Conservation (phyloP, 64 coral and sea anemone genomes). For the Stichodactyla mertensii region DNA sequence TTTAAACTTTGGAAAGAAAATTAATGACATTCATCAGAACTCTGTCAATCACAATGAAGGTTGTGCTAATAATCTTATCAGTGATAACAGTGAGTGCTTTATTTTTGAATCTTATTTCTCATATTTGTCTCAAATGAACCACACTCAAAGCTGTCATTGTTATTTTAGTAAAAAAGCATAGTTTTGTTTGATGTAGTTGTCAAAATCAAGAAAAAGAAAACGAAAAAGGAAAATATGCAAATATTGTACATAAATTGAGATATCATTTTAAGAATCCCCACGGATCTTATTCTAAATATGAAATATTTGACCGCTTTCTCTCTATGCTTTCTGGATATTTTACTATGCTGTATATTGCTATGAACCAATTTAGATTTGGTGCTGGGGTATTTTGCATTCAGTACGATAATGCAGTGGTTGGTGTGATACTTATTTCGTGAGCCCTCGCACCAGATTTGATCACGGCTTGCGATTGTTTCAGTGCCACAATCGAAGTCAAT, state of each 20-base stretch:
- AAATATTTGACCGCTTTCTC: not conserved
- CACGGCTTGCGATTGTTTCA: too few relatives aligned
- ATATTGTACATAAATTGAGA: not conserved
- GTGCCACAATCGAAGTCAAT: too few relatives aligned
- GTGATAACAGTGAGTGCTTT: too few relatives aligned
- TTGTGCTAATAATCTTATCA: too few relatives aligned
- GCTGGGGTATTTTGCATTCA: not conserved
- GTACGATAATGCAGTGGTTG: too few relatives aligned
- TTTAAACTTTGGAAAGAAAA: not conserved
- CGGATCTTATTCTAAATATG: not conserved
- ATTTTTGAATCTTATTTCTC: not conserved
- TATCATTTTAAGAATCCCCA: slow-evolving; percentile 1
- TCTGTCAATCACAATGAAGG: too few relatives aligned
- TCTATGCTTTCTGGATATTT: not conserved
- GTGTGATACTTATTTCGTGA: too few relatives aligned
- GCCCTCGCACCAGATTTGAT: too few relatives aligned
- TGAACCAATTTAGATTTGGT: not conserved
- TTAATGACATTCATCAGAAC: too few relatives aligned
- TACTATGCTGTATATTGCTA: not conserved
- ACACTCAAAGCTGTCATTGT: not conserved
- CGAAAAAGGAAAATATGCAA: not conserved
- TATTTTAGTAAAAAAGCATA: not conserved
- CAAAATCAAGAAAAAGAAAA: not conserved
- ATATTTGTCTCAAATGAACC: too few relatives aligned
- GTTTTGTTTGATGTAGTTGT: not conserved